phyloP scores from a whole-genome alignment of 2,113 vertebrate species.

The Alosa alosa region DNA sequence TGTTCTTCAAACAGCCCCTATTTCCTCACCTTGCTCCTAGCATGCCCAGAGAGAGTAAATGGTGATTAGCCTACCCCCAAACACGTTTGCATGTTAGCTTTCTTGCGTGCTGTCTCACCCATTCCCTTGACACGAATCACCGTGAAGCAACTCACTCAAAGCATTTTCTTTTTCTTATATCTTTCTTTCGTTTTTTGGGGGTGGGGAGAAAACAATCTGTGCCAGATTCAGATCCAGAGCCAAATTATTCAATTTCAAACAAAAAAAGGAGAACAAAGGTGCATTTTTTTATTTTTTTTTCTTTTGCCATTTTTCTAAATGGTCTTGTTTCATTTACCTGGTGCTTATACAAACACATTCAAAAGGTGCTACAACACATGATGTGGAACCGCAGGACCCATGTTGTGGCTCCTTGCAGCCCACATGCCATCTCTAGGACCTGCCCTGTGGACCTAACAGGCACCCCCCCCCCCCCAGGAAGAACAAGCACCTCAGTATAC shows the following conservation, averaged over 20 bases:
- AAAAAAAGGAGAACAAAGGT: conserved; percentile 46
- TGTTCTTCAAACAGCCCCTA: conserved; percentile 47
- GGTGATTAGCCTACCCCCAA: conserved; percentile 49
- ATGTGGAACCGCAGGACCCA: conserved; percentile 58
- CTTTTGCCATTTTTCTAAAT: conserved; percentile 8
- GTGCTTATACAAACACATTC: conserved; percentile 72
- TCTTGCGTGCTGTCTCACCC: conserved; percentile 41
- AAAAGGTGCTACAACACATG: conserved; percentile 71
- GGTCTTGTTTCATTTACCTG: conserved; percentile 61
- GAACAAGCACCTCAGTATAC: conserved; percentile 68
- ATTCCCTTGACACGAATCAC: conserved; percentile 59
- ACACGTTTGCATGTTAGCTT: conserved; percentile 67
- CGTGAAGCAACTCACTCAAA: conserved; percentile 59
- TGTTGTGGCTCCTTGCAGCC: conserved; percentile 57
- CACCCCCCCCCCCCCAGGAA: conserved; percentile 57
- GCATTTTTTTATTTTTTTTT: conserved; percentile 54
- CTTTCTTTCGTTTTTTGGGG: background rate
- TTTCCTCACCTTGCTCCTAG: conserved; percentile 39
- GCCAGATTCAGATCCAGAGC: conserved; percentile 51
- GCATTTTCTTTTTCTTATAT: background rate
- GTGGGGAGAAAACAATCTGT: conserved; percentile 39
- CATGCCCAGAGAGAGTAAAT: conserved; percentile 67
- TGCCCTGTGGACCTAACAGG: conserved; percentile 57
- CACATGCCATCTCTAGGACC: conserved; percentile 60
- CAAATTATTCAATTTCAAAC: conserved; percentile 44